Percentiles rank a stretch among this genome's conserved stretches.
Conservation (phyloP, 2,888 invertebrate species). For the Phytoseiulus persimilis region DNA sequence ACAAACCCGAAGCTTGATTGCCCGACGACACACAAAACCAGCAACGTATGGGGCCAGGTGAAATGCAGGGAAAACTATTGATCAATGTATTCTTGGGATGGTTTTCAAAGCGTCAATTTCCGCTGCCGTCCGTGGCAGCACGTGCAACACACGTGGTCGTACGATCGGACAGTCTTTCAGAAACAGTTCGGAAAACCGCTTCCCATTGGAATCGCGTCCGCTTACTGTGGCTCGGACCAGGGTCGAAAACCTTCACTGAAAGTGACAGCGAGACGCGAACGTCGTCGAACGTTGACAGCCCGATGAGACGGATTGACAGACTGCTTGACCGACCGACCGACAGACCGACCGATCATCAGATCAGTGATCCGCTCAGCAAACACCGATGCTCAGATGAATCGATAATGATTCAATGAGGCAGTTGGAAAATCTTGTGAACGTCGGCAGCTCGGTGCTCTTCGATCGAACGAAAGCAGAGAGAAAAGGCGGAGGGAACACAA, state of each 20-base stretch:
- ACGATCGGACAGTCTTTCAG: not conserved
- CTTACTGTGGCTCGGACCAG: not conserved
- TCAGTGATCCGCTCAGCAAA: not conserved
- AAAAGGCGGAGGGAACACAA: not conserved
- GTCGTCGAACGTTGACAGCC: not conserved
- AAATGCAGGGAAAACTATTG: not conserved
- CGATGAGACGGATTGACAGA: not conserved
- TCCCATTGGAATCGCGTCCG: not conserved
- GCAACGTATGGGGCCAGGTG: not conserved
- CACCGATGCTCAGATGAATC: not conserved
- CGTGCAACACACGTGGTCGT: not conserved
- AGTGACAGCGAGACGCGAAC: not conserved
- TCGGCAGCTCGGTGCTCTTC: not conserved
- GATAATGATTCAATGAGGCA: not conserved
- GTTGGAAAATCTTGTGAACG: not conserved
- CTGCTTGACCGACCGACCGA: not conserved
- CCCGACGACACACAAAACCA: not conserved
- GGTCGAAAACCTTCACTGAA: not conserved
- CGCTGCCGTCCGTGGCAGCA: not conserved
- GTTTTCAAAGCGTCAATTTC: not conserved
- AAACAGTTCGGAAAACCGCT: not conserved
- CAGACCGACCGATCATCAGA: not conserved
- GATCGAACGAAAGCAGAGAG: not conserved
- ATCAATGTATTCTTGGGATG: not conserved
- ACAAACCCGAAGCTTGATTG: not conserved